Evolutionary conservation across 2,888 invertebrate species (phyloP).

Genomic region (Amitus sp.): DNA sequence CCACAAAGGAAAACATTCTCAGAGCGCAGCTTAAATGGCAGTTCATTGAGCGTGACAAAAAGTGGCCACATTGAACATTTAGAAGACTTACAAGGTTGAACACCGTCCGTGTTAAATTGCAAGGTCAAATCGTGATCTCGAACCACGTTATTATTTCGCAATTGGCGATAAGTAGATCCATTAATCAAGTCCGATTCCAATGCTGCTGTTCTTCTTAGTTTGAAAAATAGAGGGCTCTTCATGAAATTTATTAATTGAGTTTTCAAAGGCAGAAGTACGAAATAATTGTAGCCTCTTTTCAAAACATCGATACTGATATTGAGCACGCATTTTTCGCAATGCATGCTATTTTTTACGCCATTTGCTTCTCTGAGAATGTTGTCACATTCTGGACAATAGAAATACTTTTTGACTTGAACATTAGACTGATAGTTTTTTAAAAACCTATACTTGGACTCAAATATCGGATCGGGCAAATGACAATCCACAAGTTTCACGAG

Average conservation of each 20-base stretch:
- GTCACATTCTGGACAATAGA: slow-evolving; percentile 12
- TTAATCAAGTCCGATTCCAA: slow-evolving; percentile 14
- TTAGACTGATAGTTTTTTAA: slow-evolving; percentile 7
- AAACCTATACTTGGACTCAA: slow-evolving; percentile 11
- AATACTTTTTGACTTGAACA: background rate
- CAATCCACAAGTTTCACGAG: slow-evolving; percentile 11
- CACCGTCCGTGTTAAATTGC: slow-evolving; percentile 33
- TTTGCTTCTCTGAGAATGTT: background rate
- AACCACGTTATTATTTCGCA: slow-evolving; percentile 5
- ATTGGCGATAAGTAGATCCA: slow-evolving; percentile 6
- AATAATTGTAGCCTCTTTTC: slow-evolving; percentile 11
- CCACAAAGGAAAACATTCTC: slow-evolving; percentile 15
- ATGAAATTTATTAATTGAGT: slow-evolving; percentile 11
- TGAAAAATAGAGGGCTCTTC: slow-evolving; percentile 7
- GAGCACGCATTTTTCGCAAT: slow-evolving; percentile 3
- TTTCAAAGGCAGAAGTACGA: slow-evolving; percentile 8
- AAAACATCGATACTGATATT: slow-evolving; percentile 2
- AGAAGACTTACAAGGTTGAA: slow-evolving; percentile 22
- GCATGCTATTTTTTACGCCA: background rate
- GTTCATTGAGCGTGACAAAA: slow-evolving; percentile 28
- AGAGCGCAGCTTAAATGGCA: slow-evolving; percentile 21
- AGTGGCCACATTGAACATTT: slow-evolving; percentile 31
- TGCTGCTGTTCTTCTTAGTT: slow-evolving; percentile 8
- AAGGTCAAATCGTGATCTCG: slow-evolving; percentile 25
- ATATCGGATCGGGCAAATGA: slow-evolving; percentile 12